Evolutionary conservation across 2,888 invertebrate genomes (phyloP).

Genomic region (Petrolisthes manimaculis): DNA sequence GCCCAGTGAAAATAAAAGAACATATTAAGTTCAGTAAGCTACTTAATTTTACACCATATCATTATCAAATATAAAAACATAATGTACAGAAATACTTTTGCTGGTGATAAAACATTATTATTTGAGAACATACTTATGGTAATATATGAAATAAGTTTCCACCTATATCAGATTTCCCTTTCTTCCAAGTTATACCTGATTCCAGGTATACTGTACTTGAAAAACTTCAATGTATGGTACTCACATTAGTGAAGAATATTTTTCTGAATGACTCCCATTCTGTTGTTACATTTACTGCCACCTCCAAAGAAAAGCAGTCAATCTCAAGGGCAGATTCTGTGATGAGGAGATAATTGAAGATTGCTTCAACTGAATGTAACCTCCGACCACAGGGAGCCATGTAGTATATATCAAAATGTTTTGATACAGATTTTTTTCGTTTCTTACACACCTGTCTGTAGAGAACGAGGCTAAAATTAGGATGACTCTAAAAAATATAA

Average conservation of each 20-base stretch:
- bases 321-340: conserved; percentile 83
- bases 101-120: too few relatives aligned
- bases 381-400: conserved; percentile 87
- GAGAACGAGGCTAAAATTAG: neutral
- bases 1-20: conserved; percentile 66
- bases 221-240: neutral
- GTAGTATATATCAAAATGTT: conserved; percentile 70
- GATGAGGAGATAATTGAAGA: conserved; percentile 80
- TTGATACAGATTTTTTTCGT: conserved; percentile 43
- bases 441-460: conserved; percentile 54
- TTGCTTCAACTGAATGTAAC: conserved; percentile 80
- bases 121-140: too few relatives aligned
- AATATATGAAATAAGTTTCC: too few relatives aligned
- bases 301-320: conserved; percentile 90
- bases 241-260: conserved; percentile 46
- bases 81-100: too few relatives aligned
- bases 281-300: conserved; percentile 83
- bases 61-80: too few relatives aligned
- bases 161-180: too few relatives aligned
- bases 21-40: too few relatives aligned
- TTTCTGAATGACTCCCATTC: conserved; percentile 78
- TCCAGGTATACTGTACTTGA: too few relatives aligned
- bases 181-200: too few relatives aligned
- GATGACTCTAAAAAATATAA: too few relatives aligned
- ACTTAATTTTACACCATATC: too few relatives aligned